Conservation (phyloP, 2,888 invertebrate genomes). For the Pediacus dermestoides region DNA sequence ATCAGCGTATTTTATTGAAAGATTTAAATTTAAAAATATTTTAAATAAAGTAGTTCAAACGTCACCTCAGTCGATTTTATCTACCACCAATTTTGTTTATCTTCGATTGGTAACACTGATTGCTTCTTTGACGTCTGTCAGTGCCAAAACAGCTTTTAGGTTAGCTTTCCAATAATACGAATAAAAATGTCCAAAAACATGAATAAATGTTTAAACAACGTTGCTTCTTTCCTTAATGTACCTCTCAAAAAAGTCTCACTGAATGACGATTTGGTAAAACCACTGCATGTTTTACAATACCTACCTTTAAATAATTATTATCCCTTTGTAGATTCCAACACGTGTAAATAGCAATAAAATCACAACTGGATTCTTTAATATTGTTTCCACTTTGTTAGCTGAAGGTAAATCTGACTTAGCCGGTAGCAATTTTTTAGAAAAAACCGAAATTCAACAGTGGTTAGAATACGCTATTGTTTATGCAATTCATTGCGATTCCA, state of each 20-base stretch:
- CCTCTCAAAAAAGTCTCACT: slow-evolving; percentile 14
- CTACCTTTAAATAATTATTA: neutral
- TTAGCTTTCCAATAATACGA: no score
- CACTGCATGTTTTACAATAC: neutral
- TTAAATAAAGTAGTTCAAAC: no score
- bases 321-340: slow-evolving; percentile 30
- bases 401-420: slow-evolving; percentile 32
- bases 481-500: slow-evolving; percentile 24
- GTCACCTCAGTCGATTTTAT: no score
- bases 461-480: slow-evolving; percentile 44
- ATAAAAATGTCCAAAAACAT: no score
- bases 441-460: slow-evolving; percentile 44
- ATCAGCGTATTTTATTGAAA: no score
- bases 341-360: slow-evolving; percentile 30
- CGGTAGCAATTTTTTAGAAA: slow-evolving; percentile 31
- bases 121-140: no score
- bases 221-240: slow-evolving; percentile 19
- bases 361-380: slow-evolving; percentile 38
- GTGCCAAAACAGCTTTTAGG: no score
- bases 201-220: slow-evolving; percentile 14
- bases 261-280: slow-evolving; percentile 16
- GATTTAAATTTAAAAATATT: no score
- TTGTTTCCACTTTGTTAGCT: slow-evolving; percentile 36
- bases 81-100: no score
- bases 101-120: no score